Evolutionary conservation across 2,888 invertebrate genomes (phyloP).

Genomic region (Chrysolina haemoptera): DNA sequence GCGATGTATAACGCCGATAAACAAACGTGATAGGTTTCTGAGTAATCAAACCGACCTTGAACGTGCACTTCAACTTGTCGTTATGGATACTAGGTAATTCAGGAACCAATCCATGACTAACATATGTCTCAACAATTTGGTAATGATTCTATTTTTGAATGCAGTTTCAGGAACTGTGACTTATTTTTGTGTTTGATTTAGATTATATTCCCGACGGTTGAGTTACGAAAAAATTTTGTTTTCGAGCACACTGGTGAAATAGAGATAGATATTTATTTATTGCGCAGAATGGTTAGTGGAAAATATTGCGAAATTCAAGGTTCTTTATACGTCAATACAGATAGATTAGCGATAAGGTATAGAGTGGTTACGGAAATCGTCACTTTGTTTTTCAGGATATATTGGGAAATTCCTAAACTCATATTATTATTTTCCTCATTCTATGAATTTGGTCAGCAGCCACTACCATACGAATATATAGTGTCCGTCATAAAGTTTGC

Average conservation of each 20-base stretch:
- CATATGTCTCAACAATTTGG: constrained; percentile 29
- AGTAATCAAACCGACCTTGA: constrained; percentile 37
- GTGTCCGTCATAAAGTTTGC: too few relatives aligned
- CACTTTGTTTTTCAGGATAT: neutral
- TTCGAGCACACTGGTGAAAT: constrained; percentile 11
- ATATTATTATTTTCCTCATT: too few relatives aligned
- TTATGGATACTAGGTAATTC: constrained; percentile 38
- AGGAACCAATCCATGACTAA: constrained; percentile 31
- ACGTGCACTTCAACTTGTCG: constrained; percentile 33
- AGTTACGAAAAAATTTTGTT: constrained; percentile 19
- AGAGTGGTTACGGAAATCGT: neutral
- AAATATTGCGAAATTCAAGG: constrained; percentile 28
- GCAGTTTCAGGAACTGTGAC: constrained; percentile 35
- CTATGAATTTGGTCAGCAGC: too few relatives aligned
- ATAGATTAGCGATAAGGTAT: constrained; percentile 23
- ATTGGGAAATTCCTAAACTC: neutral
- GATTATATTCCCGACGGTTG: neutral
- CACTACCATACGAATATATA: too few relatives aligned
- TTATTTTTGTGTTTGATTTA: constrained; percentile 34
- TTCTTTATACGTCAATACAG: constrained; percentile 11
- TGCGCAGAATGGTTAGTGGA: constrained; percentile 30
- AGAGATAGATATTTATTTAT: constrained; percentile 31
- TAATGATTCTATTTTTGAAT: constrained; percentile 36
- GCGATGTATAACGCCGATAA: constrained; percentile 30
- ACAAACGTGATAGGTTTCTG: constrained; percentile 34